A percentile compares a stretch with the other conserved stretches of the same genome.
phyloP scores from a whole-genome alignment of 2,113 vertebrate genomes.

The Athene noctua region DNA sequence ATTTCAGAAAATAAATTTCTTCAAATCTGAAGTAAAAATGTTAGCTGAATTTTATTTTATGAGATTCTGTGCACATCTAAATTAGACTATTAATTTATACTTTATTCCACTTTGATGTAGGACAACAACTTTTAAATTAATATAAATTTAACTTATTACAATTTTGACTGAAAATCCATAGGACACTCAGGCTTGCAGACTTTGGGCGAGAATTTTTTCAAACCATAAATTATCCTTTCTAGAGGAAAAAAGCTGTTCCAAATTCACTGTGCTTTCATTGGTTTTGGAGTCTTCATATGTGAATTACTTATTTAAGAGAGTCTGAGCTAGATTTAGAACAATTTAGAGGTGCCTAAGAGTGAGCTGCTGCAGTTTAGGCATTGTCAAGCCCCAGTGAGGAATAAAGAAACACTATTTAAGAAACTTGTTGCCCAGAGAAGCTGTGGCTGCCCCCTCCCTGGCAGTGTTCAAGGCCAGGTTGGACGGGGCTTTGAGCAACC shows the following conservation, averaged over 20 bases:
- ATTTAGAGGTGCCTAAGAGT: background rate
- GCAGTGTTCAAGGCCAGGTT: no score
- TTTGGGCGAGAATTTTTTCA: background rate
- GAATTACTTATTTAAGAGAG: background rate
- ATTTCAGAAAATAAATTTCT: background rate
- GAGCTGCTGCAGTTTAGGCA: background rate
- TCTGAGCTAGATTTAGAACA: background rate
- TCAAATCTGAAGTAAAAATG: background rate
- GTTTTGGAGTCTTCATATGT: background rate
- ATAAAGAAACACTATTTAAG: background rate
- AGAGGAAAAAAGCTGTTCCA: background rate
- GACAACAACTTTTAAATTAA: no score
- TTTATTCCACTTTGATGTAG: background rate
- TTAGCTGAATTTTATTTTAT: background rate
- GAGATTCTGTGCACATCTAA: background rate
- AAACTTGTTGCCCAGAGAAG: no score
- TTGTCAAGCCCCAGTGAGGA: background rate
- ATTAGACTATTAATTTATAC: background rate
- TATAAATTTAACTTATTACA: background rate
- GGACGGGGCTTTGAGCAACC: no score
- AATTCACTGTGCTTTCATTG: background rate
- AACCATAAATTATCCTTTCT: background rate
- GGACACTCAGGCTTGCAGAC: background rate
- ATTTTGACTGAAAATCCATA: background rate
- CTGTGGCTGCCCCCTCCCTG: no score